Evolutionary conservation across 1,140 invertebrate species (phyloP).

Genomic region (Hyles euphorbiae): DNA sequence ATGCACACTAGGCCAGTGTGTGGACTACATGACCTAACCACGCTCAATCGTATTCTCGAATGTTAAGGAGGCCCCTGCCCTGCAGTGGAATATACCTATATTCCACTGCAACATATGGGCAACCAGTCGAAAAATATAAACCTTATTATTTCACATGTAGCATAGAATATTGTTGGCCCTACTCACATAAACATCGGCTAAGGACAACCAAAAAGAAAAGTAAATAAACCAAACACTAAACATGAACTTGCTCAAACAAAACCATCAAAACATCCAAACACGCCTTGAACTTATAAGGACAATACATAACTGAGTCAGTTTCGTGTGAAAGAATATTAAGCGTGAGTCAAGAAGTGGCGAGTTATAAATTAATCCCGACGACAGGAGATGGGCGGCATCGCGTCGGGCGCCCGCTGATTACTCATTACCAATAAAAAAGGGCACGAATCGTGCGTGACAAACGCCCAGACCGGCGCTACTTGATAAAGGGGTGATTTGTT

Average conservation of each 20-base stretch:
- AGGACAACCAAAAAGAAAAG: too few relatives aligned
- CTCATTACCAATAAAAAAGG: constrained; percentile 25
- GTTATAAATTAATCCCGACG: constrained; percentile 34
- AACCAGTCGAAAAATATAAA: too few relatives aligned
- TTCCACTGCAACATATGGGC: too few relatives aligned
- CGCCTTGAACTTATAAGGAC: not conserved
- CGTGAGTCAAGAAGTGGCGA: constrained; percentile 31
- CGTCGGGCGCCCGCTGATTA: constrained; percentile 31
- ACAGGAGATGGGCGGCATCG: constrained; percentile 29
- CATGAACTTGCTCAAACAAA: not conserved
- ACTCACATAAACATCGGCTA: too few relatives aligned
- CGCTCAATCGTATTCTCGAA: too few relatives aligned
- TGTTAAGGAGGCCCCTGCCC: too few relatives aligned
- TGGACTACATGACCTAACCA: too few relatives aligned
- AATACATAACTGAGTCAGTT: constrained; percentile 4
- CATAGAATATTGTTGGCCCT: too few relatives aligned
- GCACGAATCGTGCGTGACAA: not conserved
- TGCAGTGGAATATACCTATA: too few relatives aligned
- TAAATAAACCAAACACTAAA: not conserved
- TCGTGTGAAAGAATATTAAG: constrained; percentile 11
- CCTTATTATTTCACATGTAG: too few relatives aligned
- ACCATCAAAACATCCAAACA: not conserved
- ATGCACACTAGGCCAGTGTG: too few relatives aligned
- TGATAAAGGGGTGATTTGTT: too few relatives aligned
- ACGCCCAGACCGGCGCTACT: not conserved